Evolutionary conservation across 2,797 vertebrate species (phyloP), one percentile per base, ranked within the genome.

Genomic region (Dermochelys coriacea): DNA sequence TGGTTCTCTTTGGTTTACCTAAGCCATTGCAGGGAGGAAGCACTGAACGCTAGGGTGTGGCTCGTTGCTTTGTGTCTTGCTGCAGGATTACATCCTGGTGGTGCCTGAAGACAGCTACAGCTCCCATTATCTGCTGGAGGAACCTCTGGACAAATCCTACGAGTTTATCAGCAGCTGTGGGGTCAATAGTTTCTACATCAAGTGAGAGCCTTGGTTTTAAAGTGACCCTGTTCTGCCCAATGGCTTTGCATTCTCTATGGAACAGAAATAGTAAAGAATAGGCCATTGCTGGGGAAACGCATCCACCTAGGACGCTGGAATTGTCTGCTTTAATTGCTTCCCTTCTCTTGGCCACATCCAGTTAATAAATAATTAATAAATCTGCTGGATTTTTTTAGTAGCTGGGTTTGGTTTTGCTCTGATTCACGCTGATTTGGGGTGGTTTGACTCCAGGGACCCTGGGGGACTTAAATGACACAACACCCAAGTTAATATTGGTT

Each of bases 101-200:
- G 99, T 99, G 10, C 99, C 99, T 0, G 99, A 99, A 96, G 97
- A 97, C 1, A 98, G 98, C 95, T 99, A 99, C 96, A 99, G 97
- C 95, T 98, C 99, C 94, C 98, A 97, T 93, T 98, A 99, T 93
- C 98, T 99, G 93, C 98, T 95, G 5, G 99, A 99, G 93, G 99
- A 99, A 85, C 99, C 98, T 6, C 96, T 99, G 96, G 99, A 99
- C 96, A 99, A 99, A 85, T 99, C 99, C 0, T 99, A 99, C 0
- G 99, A 99, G 97, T 99, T 99, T 96, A 99, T 99, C 98, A 99
- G 99, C 97, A 99, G 93, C 96, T 99, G 99, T 2, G 99, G 99
- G 50, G 96, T 98, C 91, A 99, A 99, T 86, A 99, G 99, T 96
- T 99, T 99, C 97, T 97, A 99, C 89, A 98, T 99, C 98, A 98